phyloP scores from a whole-genome alignment of 2,113 vertebrate species.

The Seriola aureovittata region DNA sequence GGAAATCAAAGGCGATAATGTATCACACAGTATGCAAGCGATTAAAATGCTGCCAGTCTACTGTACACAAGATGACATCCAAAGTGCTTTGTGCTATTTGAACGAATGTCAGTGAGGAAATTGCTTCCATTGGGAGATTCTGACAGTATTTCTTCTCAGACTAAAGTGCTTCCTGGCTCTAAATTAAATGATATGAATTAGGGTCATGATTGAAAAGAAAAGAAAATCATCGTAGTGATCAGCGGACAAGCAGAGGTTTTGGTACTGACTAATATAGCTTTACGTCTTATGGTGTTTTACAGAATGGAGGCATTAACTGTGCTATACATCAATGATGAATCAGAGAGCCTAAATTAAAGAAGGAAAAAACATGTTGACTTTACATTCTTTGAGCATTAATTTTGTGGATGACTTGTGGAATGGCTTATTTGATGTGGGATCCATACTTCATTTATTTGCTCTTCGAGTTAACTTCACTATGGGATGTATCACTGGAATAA shows the following conservation, averaged over 20 bases:
- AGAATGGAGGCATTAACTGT: constrained; percentile 62
- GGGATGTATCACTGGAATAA: constrained; percentile 33
- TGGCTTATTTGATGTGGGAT: constrained; percentile 36
- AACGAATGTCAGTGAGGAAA: constrained; percentile 63
- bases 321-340: constrained; percentile 69
- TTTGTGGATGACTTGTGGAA: constrained; percentile 44
- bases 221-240: constrained; percentile 39
- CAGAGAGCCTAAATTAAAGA: constrained; percentile 72
- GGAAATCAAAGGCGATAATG: constrained; percentile 55
- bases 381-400: constrained; percentile 38
- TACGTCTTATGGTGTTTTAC: constrained; percentile 74
- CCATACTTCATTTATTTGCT: constrained; percentile 9
- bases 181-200: constrained; percentile 60
- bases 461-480: not conserved
- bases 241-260: constrained; percentile 41
- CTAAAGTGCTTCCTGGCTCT: constrained; percentile 61
- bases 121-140: constrained; percentile 69
- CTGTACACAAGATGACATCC: constrained; percentile 48
- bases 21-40: constrained; percentile 49
- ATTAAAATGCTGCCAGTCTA: constrained; percentile 51
- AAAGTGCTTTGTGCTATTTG: constrained; percentile 72
- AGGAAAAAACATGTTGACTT: constrained; percentile 52
- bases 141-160: constrained; percentile 56
- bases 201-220: constrained; percentile 53
- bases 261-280: constrained; percentile 60